Percentiles rank a stretch among this genome's conserved stretches.
Conservation (phyloP, 1,140 invertebrate genomes). For the Neotoxoptera formosana region DNA sequence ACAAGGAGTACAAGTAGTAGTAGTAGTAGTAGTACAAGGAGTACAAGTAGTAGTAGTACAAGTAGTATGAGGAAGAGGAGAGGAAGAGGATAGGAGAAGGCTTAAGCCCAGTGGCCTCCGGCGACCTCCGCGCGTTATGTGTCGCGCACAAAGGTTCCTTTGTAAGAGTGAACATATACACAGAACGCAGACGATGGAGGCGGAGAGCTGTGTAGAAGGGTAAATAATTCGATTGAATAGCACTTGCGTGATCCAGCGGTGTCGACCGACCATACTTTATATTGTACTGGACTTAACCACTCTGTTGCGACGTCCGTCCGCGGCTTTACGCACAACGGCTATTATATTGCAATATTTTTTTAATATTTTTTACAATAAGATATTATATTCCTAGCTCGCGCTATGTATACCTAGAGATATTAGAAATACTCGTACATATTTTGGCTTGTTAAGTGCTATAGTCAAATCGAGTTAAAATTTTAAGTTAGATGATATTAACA, state of each 20-base stretch:
- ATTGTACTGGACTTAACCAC: neutral
- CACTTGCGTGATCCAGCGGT: neutral
- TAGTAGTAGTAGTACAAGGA: too few relatives aligned
- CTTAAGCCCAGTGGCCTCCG: neutral
- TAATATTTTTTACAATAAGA: too few relatives aligned
- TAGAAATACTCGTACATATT: too few relatives aligned
- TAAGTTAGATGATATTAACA: too few relatives aligned
- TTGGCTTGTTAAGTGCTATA: too few relatives aligned
- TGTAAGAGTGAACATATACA: neutral
- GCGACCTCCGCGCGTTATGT: neutral
- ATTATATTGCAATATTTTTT: neutral
- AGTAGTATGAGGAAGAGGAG: too few relatives aligned
- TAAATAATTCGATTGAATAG: slow-evolving; percentile 11
- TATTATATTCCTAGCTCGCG: too few relatives aligned
- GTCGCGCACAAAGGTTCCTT: neutral
- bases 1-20: too few relatives aligned
- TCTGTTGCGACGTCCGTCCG: neutral
- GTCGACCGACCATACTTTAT: neutral
- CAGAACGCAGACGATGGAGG: neutral
- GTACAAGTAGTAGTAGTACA: too few relatives aligned
- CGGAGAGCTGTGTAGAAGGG: neutral
- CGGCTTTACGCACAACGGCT: neutral
- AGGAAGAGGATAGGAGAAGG: neutral
- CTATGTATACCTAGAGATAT: too few relatives aligned
- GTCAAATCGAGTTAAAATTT: too few relatives aligned